phyloP scores from a whole-genome alignment of 2,888 invertebrate species.

The Metallyticus violacea region DNA sequence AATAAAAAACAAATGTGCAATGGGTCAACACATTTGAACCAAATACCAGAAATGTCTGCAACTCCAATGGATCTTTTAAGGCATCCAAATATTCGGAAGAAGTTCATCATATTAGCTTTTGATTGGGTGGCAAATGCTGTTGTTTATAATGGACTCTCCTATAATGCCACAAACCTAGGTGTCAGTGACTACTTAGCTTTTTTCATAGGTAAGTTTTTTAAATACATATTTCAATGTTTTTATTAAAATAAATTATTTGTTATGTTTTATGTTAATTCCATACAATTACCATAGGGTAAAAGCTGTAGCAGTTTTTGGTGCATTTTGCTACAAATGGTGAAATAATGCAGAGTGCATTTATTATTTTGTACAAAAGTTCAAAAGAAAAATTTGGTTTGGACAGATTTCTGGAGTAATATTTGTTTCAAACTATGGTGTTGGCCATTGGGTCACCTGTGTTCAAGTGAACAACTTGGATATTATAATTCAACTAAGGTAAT shows the following conservation, averaged over 20 bases:
- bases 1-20: background rate
- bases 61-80: slow-evolving; percentile 61
- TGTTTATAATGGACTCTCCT: slow-evolving; percentile 65
- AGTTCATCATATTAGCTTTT: slow-evolving; percentile 62
- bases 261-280: too few species aligned
- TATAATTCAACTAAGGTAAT: too few species aligned
- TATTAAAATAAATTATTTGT: background rate
- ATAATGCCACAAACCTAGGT: slow-evolving; percentile 64
- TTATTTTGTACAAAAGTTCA: too few species aligned
- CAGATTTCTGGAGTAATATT: too few species aligned
- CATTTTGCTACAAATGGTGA: too few species aligned
- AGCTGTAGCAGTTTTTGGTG: too few species aligned
- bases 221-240: background rate
- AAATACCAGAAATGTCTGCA: slow-evolving; percentile 44
- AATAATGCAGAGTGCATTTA: too few species aligned
- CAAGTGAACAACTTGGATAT: too few species aligned
- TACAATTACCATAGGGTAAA: too few species aligned
- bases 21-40: background rate
- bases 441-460: too few species aligned
- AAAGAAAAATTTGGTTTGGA: too few species aligned
- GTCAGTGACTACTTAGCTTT: slow-evolving; percentile 67
- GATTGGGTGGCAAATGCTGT: slow-evolving; percentile 67
- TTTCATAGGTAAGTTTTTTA: slow-evolving; percentile 54
- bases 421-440: too few species aligned
- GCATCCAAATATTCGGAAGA: slow-evolving; percentile 64